Evolutionary conservation across 1,140 invertebrate species (phyloP), one percentile per base, ranked within the genome.

Genomic region (Cyrtorhinus lividipennis): DNA sequence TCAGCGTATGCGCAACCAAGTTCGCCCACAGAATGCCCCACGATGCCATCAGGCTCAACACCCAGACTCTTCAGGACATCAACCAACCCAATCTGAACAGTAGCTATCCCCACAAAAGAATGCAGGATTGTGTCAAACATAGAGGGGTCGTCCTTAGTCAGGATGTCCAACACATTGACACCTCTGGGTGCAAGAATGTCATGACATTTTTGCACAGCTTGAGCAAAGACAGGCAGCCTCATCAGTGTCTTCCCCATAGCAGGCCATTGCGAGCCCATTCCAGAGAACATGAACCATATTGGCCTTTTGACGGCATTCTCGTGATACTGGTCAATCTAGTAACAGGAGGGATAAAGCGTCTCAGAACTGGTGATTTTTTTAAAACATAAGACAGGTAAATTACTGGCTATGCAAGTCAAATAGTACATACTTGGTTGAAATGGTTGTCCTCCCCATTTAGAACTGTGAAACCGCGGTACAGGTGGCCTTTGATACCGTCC

Each of bases 261-360:
- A 66, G 72, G 70, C 81, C 82, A 86, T 69, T 86, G 82, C 20
- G 77, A 77, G 1, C 83, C 83, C 81, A 85, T 83, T 27, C 84
- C 83, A 62, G 83, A 78, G 71, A 82, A 87, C 2, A 86, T 72
- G 71, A 77, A 92, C 79, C 89, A 92, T 0, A 95, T 75, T 20
- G 89, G 88, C 66, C 81, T 74, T 62, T 15, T 38, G 15, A n/a
- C n/a, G n/a, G n/a, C n/a, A n/a, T n/a, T n/a, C n/a, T n/a, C n/a
- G n/a, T n/a, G n/a, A n/a, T n/a, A n/a, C n/a, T n/a, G n/a, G n/a
- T n/a, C n/a, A n/a, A n/a, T n/a, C n/a, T n/a, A n/a, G n/a, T n/a
- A n/a, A n/a, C n/a, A n/a, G n/a, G n/a, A n/a, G n/a, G n/a, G n/a
- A n/a, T n/a, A n/a, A n/a, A n/a, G n/a, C n/a, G n/a, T n/a, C n/a